Conservation (phyloP, 2,888 invertebrate species). For the Athripsodes cinereus region DNA sequence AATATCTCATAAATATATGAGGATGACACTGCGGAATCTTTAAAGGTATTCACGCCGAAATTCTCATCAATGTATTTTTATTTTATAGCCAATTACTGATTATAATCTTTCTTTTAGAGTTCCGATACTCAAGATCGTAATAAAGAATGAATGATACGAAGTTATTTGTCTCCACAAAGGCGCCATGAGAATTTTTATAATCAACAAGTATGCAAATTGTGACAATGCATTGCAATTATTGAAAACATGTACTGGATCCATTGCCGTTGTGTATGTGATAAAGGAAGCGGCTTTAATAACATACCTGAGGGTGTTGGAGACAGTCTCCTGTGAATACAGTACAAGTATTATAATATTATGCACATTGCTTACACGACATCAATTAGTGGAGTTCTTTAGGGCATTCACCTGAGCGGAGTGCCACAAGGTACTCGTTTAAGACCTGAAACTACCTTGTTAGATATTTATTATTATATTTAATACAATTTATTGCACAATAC, state of each 20-base stretch:
- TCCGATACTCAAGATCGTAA: background rate
- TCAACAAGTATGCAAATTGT: background rate
- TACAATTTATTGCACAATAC: no score
- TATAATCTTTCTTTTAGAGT: background rate
- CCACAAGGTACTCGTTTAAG: background rate
- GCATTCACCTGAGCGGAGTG: background rate
- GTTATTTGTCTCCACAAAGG: background rate
- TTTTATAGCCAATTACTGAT: no score
- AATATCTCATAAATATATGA: no score
- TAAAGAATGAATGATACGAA: background rate
- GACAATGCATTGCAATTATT: constrained; percentile 1
- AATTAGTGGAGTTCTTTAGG: background rate
- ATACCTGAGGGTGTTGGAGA: background rate
- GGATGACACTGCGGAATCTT: no score
- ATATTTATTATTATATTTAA: no score
- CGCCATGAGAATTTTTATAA: background rate
- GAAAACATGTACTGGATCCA: background rate
- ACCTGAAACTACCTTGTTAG: background rate
- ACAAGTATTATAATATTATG: background rate
- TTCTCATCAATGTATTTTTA: no score
- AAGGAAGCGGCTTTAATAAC: background rate
- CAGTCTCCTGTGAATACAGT: background rate
- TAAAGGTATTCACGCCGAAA: no score
- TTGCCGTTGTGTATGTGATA: background rate
- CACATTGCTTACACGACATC: background rate